Base-by-base conservation (phyloP, 1,140 invertebrate species). In the Bacillus rossius region DNA sequence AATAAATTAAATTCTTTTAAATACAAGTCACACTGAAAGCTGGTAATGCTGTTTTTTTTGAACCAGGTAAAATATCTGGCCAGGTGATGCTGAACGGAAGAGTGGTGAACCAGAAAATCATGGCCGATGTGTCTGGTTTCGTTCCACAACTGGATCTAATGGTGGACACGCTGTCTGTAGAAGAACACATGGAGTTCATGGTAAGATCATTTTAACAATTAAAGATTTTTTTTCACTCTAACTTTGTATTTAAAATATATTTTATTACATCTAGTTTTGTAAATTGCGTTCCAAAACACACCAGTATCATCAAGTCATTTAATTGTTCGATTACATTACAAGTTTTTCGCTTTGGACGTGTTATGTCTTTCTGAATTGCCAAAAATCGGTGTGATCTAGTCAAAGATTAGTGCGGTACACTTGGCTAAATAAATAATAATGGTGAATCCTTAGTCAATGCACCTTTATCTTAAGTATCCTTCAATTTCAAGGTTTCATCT, bases 111-210 rank as follows among this genome's bases (percentile, higher is more conserved):
- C 76, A 79, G 57, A 71, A 81, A 61, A 73, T 84, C 7, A 84
- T 89, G 73, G 75, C 81, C 49, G 79, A 78, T 66, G 84, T 88
- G 61, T 88, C 86, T 16, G 84, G 83, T 54, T 89, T 87, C 70
- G 78, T 88, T 41, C 85, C 86, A 2, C 87, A 90, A 69, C 76
- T 84, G 54, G 85, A 89, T 68, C 71, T 89, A 62, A 79, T 81
- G 50, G 75, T 87, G 25, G 82, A 85, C 60, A 79, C 82, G 7
- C 75, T 90, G 49, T 86, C 84, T 2, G 84, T 87, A 19, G 72
- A 76, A 54, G 87, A 90, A 70, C 86, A 89, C 67, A 80, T 90
- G 73, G 79, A 81, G 64, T 87, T 90, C 65, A 89, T 88, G 86
- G 86, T 88, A 70, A 73, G 75, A 63, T 41, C 40, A 64, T 34